These are phyloP conservation scores for Heliopora coerulea DNA, from an alignment of 92 coral and sea anemone species.

Conservation along the genomic window DNA sequence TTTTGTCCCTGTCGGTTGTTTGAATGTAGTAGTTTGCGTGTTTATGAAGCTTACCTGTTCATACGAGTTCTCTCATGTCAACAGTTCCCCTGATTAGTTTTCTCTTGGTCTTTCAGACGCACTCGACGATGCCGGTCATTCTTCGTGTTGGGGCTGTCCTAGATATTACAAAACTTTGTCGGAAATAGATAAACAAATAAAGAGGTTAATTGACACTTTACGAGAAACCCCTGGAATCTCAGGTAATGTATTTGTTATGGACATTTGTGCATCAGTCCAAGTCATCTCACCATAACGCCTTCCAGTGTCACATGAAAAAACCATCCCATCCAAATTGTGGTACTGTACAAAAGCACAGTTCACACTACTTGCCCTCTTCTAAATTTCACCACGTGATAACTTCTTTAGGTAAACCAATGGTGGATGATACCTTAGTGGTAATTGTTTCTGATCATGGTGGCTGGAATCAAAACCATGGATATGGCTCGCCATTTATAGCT, in stretches of 20 bases:
- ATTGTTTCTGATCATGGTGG: slow-evolving; percentile 33
- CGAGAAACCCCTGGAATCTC: background rate
- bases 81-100: no score
- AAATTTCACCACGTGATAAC: background rate
- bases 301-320: no score
- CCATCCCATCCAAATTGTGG: no score
- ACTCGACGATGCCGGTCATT: slow-evolving; percentile 5
- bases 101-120: background rate
- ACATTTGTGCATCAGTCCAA: background rate
- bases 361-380: background rate
- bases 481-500: slow-evolving; percentile 5
- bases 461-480: background rate
- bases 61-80: no score
- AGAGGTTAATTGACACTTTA: background rate
- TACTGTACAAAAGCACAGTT: no score
- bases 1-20: no score
- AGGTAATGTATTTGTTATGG: no score
- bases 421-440: slow-evolving; percentile 16
- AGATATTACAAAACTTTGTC: background rate
- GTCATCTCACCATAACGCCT: no score
- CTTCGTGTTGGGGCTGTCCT: slow-evolving; percentile 12
- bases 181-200: background rate
- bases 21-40: no score
- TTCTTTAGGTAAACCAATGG: slow-evolving; percentile 23
- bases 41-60: no score